Evolutionary conservation across 2,797 vertebrate genomes (phyloP).

Genomic region (Champsocephalus gunnari): DNA sequence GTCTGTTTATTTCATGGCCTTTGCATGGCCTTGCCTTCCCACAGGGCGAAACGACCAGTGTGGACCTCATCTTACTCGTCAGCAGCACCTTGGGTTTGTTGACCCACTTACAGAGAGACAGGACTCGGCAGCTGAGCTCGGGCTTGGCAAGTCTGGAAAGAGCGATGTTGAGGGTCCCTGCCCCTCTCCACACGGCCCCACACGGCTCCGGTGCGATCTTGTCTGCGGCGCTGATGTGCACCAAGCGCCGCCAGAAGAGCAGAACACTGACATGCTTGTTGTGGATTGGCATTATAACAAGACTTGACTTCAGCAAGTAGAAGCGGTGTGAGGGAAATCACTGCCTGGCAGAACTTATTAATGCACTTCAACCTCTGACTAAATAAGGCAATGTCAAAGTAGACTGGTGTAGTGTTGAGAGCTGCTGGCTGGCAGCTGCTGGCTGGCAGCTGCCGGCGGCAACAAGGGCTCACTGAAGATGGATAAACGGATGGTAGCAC

Average conservation of each 20-base stretch:
- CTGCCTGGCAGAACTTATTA: slow-evolving; percentile 50
- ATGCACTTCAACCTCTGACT: slow-evolving; percentile 55
- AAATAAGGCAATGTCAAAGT: slow-evolving; percentile 56
- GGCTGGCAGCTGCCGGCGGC: slow-evolving; percentile 68
- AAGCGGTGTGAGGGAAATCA: slow-evolving; percentile 44
- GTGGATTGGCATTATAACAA: slow-evolving; percentile 65
- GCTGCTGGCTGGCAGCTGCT: slow-evolving; percentile 57
- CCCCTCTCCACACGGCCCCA: slow-evolving; percentile 42
- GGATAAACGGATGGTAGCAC: slow-evolving; percentile 43
- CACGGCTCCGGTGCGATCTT: slow-evolving; percentile 56
- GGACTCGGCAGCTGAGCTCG: slow-evolving; percentile 48
- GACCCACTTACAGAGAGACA: slow-evolving; percentile 58
- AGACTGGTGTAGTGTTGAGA: slow-evolving; percentile 40
- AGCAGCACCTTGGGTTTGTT: slow-evolving; percentile 57
- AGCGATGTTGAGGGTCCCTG: slow-evolving; percentile 40
- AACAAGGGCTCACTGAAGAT: slow-evolving; percentile 45
- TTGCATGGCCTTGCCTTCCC: slow-evolving; percentile 73
- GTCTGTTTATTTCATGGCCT: slow-evolving; percentile 61
- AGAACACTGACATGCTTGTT: slow-evolving; percentile 67
- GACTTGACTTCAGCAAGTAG: slow-evolving; percentile 50
- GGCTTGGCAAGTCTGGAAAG: slow-evolving; percentile 36
- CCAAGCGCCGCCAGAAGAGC: slow-evolving; percentile 42
- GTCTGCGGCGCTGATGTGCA: slow-evolving; percentile 60
- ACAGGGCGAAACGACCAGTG: slow-evolving; percentile 49
- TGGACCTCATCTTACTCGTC: slow-evolving; percentile 69